A percentile compares a stretch with the other conserved stretches of the same genome.
Evolutionary conservation across 2,888 invertebrate species (phyloP).

Genomic region (Acrobasis consociella): DNA sequence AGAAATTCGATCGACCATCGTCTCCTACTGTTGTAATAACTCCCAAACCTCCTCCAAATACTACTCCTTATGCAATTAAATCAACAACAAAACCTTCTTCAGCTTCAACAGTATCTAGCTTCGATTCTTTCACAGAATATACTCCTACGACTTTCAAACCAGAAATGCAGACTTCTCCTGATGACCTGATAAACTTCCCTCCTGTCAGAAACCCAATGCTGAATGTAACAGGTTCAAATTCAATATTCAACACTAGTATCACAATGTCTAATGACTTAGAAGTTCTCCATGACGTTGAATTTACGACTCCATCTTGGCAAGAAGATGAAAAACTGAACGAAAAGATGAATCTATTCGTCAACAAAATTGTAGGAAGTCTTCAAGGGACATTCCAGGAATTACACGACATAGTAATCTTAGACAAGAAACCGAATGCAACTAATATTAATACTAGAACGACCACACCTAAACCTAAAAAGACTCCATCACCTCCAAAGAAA

Average conservation of each 20-base stretch:
- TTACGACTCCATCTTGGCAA: conserved; percentile 89
- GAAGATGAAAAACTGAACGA: conserved; percentile 90
- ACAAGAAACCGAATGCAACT: conserved; percentile 71
- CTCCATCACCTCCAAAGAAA: conserved; percentile 62
- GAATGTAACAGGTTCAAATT: conserved; percentile 85
- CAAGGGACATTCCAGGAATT: conserved; percentile 92
- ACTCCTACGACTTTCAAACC: conserved; percentile 64
- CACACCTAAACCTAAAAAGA: conserved; percentile 64
- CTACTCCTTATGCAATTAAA: conserved; percentile 65
- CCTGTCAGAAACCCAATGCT: conserved; percentile 93
- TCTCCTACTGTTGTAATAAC: conserved; percentile 86
- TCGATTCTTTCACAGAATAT: conserved; percentile 59
- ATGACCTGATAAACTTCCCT: conserved; percentile 91
- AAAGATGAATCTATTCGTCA: conserved; percentile 91
- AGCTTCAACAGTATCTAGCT: conserved; percentile 48
- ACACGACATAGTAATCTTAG: conserved; percentile 87
- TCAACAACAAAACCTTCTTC: conserved; percentile 48
- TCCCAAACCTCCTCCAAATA: conserved; percentile 83
- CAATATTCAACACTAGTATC: conserved; percentile 74
- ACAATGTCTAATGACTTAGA: conserved; percentile 80
- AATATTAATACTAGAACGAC: conserved; percentile 54
- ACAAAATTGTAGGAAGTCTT: conserved; percentile 91
- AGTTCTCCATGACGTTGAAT: conserved; percentile 81
- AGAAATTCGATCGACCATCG: conserved; percentile 75
- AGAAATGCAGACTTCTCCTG: conserved; percentile 86